Conservation (phyloP, 2,888 invertebrate species). For the Himalopsyche anomala region DNA sequence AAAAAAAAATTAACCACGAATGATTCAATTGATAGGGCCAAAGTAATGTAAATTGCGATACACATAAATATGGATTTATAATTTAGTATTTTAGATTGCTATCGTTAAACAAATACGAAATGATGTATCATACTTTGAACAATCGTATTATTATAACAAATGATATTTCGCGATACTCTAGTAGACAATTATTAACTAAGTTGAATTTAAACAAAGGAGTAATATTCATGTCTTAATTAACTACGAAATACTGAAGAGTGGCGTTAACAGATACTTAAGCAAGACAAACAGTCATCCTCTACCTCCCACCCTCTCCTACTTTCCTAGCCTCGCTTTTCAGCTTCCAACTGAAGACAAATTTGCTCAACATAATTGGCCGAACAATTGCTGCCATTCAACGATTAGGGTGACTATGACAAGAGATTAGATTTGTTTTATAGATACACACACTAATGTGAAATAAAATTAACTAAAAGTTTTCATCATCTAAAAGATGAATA, state of each 20-base stretch:
- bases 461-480: too few species aligned
- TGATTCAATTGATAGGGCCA: too few species aligned
- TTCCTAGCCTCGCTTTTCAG: constrained; percentile 13
- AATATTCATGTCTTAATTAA: constrained; percentile 32
- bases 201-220: constrained; percentile 41
- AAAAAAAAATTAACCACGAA: too few species aligned
- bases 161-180: neutral
- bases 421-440: neutral
- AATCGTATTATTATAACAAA: neutral
- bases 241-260: constrained; percentile 34
- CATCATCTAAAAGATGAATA: too few species aligned
- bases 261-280: constrained; percentile 56
- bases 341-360: constrained; percentile 55
- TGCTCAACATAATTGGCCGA: constrained; percentile 62
- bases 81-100: too few species aligned
- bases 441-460: too few species aligned
- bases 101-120: too few species aligned
- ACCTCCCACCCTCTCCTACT: neutral
- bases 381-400: constrained; percentile 55
- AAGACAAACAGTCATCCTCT: constrained; percentile 48
- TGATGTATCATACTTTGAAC: too few species aligned
- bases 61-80: too few species aligned
- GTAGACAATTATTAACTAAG: constrained; percentile 17
- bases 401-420: constrained; percentile 18
- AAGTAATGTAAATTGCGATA: too few species aligned